phyloP scores from a whole-genome alignment of 2,888 invertebrate species.

The Mesochorus sp. region DNA sequence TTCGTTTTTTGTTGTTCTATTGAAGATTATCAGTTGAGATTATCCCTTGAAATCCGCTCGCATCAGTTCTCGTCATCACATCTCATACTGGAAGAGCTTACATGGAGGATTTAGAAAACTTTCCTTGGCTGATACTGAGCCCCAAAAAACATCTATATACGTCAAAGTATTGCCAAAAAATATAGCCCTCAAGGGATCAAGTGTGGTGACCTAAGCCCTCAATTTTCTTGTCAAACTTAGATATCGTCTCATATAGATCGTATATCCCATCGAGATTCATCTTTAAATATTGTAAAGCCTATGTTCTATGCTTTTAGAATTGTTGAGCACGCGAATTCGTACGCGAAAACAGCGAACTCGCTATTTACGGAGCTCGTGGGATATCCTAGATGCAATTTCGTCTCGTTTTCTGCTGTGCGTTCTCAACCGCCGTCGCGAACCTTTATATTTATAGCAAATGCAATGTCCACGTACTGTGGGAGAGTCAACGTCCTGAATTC shows the following conservation, averaged over 20 bases:
- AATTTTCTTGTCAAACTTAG: neutral
- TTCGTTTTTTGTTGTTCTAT: too few relatives aligned
- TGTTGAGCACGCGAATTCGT: slow-evolving; percentile 9
- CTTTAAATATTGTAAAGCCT: neutral
- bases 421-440: slow-evolving; percentile 40
- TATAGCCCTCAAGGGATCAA: neutral
- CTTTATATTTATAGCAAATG: slow-evolving; percentile 70
- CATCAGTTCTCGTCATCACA: too few relatives aligned
- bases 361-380: slow-evolving; percentile 68
- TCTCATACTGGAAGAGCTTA: too few relatives aligned
- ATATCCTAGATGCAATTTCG: slow-evolving; percentile 63
- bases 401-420: neutral
- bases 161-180: neutral
- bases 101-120: too few relatives aligned
- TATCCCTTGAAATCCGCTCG: too few relatives aligned
- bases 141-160: too few relatives aligned
- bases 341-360: slow-evolving; percentile 52
- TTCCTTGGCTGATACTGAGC: too few relatives aligned
- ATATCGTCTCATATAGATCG: neutral
- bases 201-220: neutral
- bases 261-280: neutral
- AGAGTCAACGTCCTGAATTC: slow-evolving; percentile 66
- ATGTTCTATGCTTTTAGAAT: neutral
- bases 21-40: too few relatives aligned
- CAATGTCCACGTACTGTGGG: slow-evolving; percentile 3